Evolutionary conservation across 2,888 invertebrate genomes (phyloP).

Genomic region (Pheosia gnoma): DNA sequence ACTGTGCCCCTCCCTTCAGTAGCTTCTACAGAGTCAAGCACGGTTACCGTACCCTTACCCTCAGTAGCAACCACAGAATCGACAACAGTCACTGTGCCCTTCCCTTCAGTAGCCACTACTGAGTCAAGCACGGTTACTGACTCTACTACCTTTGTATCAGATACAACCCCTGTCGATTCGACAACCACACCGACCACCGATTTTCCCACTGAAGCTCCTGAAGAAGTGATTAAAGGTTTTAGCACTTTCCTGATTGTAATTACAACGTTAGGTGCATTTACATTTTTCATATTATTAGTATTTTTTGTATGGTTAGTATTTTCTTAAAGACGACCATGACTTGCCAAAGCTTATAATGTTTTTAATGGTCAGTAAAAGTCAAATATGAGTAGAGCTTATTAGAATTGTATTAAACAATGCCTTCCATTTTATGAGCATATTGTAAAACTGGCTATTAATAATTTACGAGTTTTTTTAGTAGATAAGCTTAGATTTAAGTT

Average conservation of each 20-base stretch:
- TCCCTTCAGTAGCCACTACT: background rate
- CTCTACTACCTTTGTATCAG: background rate
- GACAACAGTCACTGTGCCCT: background rate
- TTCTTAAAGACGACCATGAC: conserved; percentile 17
- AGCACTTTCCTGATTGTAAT: conserved; percentile 13
- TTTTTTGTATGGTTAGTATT: conserved; percentile 18
- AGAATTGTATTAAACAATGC: no score
- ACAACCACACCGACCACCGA: conserved; percentile 5
- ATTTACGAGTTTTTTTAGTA: no score
- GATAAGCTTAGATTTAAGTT: no score
- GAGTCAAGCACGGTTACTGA: conserved; percentile 6
- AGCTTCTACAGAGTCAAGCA: conserved; percentile 3
- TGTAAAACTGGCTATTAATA: no score
- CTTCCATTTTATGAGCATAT: no score
- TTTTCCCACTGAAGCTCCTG: conserved; percentile 10
- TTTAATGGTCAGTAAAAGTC: no score
- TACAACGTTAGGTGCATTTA: conserved; percentile 19
- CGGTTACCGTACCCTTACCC: background rate
- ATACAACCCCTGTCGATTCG: background rate
- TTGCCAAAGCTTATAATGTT: conserved; percentile 2
- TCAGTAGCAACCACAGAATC: conserved; percentile 6
- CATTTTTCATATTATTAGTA: conserved; percentile 5
- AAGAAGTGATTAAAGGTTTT: conserved; percentile 10
- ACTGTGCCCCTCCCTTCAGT: conserved; percentile 8
- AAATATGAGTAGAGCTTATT: no score